phyloP scores from a whole-genome alignment of 1,140 invertebrate genomes.

The Drosophila prosaltans region DNA sequence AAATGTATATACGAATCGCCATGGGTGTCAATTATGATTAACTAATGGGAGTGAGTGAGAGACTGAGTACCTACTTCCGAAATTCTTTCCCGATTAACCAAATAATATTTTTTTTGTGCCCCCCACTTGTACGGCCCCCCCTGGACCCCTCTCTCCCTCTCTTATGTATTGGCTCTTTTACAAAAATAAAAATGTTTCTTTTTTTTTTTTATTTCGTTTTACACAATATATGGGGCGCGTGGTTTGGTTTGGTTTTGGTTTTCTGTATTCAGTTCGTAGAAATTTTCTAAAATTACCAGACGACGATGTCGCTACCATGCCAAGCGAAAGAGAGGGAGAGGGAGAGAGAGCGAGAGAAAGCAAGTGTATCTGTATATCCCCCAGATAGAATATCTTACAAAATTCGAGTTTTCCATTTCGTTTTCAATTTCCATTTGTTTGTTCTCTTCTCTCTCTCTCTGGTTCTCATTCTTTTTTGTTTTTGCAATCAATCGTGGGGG shows the following conservation, averaged over 20 bases:
- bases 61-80: constrained; percentile 7
- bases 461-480: neutral
- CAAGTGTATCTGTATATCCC: constrained; percentile 31
- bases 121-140: neutral
- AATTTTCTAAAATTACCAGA: constrained; percentile 52
- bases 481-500: constrained; percentile 22
- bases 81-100: constrained; percentile 1
- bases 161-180: constrained; percentile 18
- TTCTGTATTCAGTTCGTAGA: constrained; percentile 27
- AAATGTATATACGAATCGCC: neutral
- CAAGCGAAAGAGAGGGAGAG: neutral
- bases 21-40: constrained; percentile 19
- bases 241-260: constrained; percentile 38
- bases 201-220: constrained; percentile 28
- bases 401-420: constrained; percentile 11
- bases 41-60: constrained; percentile 12
- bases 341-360: constrained; percentile 3
- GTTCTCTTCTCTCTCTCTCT: neutral
- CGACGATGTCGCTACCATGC: constrained; percentile 14
- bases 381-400: constrained; percentile 47
- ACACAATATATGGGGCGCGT: constrained; percentile 60
- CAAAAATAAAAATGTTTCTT: constrained; percentile 41
- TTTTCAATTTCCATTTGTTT: constrained; percentile 2
- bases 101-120: neutral
- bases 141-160: neutral